A percentile compares a stretch with the other conserved stretches of the same genome.
Conservation (phyloP, 2,888 invertebrate genomes). For the Bimastos eiseni region DNA sequence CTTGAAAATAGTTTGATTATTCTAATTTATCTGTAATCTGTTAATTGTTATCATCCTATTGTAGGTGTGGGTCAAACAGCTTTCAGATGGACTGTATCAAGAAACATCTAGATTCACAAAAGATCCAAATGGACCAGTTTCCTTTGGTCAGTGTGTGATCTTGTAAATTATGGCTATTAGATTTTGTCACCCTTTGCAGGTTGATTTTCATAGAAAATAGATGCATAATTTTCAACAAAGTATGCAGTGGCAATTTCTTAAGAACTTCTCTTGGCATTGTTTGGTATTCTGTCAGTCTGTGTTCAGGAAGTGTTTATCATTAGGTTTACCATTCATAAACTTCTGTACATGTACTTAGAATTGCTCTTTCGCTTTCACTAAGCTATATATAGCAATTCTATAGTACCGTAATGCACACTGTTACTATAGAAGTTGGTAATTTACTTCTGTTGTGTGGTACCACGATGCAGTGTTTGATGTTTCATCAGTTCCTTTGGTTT, state of each 20-base stretch:
- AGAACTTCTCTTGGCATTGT: background rate
- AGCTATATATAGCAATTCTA: background rate
- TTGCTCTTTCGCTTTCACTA: background rate
- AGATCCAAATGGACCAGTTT: slow-evolving; percentile 73
- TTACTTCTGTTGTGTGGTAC: background rate
- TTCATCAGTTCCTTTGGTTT: background rate
- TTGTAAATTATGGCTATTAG: background rate
- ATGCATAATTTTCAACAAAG: background rate
- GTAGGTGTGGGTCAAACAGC: slow-evolving; percentile 81
- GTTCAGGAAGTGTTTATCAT: background rate
- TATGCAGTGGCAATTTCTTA: background rate
- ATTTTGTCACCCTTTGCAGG: background rate
- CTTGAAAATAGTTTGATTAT: background rate
- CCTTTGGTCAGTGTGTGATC: slow-evolving; percentile 72
- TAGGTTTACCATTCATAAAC: background rate
- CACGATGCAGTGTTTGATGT: background rate
- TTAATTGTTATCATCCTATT: background rate
- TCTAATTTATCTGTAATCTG: background rate
- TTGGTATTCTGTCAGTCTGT: background rate
- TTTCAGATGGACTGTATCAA: slow-evolving; percentile 82
- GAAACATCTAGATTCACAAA: slow-evolving; percentile 77
- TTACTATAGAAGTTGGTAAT: too few relatives aligned
- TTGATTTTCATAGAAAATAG: background rate
- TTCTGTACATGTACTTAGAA: background rate
- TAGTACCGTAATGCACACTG: too few relatives aligned